Base-by-base conservation (phyloP, 23 tunicate genomes). In the Ciona savignyi region DNA sequence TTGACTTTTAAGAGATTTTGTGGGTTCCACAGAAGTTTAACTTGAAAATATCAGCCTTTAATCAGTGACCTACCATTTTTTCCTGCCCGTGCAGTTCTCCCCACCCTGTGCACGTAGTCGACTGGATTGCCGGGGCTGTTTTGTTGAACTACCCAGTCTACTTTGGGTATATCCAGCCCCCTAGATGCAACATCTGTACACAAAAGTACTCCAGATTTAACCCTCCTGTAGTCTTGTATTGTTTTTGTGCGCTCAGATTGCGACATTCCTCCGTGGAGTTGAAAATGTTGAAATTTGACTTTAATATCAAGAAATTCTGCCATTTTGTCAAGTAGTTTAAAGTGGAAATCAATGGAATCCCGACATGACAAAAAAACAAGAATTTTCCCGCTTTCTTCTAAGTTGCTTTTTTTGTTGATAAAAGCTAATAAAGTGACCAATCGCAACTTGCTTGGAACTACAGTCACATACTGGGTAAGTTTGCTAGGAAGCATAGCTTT, bases 171-270 rank as follows among this genome's bases (percentile, higher is more conserved):
- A 62, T 95, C 99, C 51, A 95, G 61, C 34, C 99, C 99, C 30
- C 99, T 68, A 1, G 99, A 86, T 3, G 99, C 99, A 1, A 95
- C 99, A 92, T 95, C 99, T 25, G 99, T 95, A 30, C 91, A 81
- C 25, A 89, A 33, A 32, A 89, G 30, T 2, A 89, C 73, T 33
- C 87, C 86, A 0, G 70, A 62, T 24, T 75, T 42, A n/a, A 76
- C 35, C 22, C 74, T 56, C 23, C 51, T 65, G 65, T 87, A 95
- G 2, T 71, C 56, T 22, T 48, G 32, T 2, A 95, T 32, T 1
- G 80, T 51, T 32, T 27, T 31, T 9, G 75, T 82, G 25, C 99
- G 76, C 42, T 88, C 93, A 11, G 35, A 42, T 72, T 95, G 99
- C 23, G 74, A 31, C 96, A 95, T 90, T 29, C 95, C 96, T 9